These are phyloP conservation scores for Pelosia muscerda DNA, from an alignment of 2,888 invertebrate genomes.

Conservation along the genomic window DNA sequence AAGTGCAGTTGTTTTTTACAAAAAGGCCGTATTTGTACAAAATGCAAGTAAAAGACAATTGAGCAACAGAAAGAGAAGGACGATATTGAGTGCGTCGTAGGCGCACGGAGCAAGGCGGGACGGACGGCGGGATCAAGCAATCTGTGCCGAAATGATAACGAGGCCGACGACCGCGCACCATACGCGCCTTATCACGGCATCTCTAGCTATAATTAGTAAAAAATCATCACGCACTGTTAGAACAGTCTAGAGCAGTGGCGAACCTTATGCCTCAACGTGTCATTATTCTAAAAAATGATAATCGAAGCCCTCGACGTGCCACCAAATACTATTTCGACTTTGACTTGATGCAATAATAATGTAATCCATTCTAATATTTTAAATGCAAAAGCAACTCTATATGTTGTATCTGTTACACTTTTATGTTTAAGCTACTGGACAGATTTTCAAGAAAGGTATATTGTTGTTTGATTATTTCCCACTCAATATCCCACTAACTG, in stretches of 20 bases:
- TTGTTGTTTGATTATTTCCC: too few relatives aligned
- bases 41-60: conserved; percentile 15
- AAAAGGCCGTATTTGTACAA: not conserved
- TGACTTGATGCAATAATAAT: too few relatives aligned
- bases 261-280: too few relatives aligned
- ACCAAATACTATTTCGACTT: too few relatives aligned
- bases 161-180: conserved; percentile 72
- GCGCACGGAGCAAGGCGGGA: conserved; percentile 35
- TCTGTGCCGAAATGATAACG: conserved; percentile 86
- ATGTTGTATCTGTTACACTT: too few relatives aligned
- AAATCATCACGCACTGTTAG: conserved; percentile 40
- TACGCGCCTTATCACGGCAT: conserved; percentile 46
- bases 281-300: too few relatives aligned
- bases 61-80: conserved; percentile 1
- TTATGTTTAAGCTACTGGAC: too few relatives aligned
- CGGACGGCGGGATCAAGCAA: conserved; percentile 74
- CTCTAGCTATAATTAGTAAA: conserved; percentile 59
- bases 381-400: too few relatives aligned
- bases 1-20: not conserved
- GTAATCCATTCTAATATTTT: too few relatives aligned
- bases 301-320: too few relatives aligned
- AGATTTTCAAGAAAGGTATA: too few relatives aligned
- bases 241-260: conserved; percentile 37
- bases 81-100: conserved; percentile 8
- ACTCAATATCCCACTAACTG: too few relatives aligned